These are phyloP conservation scores for Pelecanoides urinatrix DNA, from an alignment of 2,113 vertebrate genomes.

Conservation along the genomic window DNA sequence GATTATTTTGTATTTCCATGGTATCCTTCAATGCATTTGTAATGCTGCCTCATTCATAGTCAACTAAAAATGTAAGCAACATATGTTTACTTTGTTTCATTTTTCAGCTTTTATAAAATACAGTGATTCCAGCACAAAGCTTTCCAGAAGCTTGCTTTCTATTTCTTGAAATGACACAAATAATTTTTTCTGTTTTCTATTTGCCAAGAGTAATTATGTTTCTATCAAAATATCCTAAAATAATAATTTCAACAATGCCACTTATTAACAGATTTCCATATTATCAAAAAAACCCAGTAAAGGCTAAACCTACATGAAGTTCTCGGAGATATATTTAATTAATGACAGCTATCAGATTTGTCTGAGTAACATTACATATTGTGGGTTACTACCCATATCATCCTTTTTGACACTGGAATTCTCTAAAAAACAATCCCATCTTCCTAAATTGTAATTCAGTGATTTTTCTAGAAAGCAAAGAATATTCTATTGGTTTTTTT, in stretches of 20 bases:
- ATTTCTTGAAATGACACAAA: neutral
- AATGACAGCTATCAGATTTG: neutral
- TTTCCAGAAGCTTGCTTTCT: neutral
- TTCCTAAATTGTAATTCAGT: neutral
- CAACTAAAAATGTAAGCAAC: neutral
- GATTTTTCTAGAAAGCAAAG: neutral
- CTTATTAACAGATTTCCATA: neutral
- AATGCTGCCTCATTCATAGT: neutral
- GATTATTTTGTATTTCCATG: conserved; percentile 25
- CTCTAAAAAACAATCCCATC: neutral
- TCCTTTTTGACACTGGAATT: neutral
- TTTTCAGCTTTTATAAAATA: neutral
- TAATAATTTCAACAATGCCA: neutral
- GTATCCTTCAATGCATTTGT: neutral
- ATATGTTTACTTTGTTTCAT: neutral
- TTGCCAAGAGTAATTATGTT: neutral
- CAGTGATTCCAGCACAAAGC: neutral
- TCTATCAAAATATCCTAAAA: neutral
- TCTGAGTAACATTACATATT: neutral
- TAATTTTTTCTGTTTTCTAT: neutral
- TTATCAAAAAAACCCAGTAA: neutral
- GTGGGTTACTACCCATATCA: neutral
- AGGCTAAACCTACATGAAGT: neutral
- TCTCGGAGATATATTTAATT: neutral
- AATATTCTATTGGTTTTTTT: neutral